Evolutionary conservation across 2,888 invertebrate genomes (phyloP), one percentile per base, ranked within the genome.

Genomic region (Papilio protenor): DNA sequence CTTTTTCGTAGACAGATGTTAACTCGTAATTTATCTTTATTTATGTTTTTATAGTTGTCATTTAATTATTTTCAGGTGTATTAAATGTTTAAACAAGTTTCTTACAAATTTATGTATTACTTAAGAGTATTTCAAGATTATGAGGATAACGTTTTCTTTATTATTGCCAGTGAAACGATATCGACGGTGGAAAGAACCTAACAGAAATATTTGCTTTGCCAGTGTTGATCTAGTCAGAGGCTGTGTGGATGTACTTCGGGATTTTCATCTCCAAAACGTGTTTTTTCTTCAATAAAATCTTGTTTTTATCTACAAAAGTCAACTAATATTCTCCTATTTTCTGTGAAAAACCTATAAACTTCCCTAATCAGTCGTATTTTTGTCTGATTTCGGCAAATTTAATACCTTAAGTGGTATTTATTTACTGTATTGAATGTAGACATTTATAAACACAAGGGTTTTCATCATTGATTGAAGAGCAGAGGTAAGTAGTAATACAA

Each of bases 1-100:
- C 85, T 89, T 91, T 89, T 80, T 79, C 14, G 73, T 73, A 80
- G 81, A 76, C 81, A 75, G 79, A 73, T 80, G 52, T 76, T 64
- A 69, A 57, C 55, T 55, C 70, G 27, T 55, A 79, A 55, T 66
- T 70, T 27, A 23, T 23, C 8, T 11, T 21, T 49, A 40, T 40
- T 40, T 40, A 40, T 40, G 33, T 10, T 21, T 45, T 69, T 21
- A 69, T 69, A 45, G n/a, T 21, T 21, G 4, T 69, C 21, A 11
- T 4, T 12, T 21, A 6, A 45, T 1, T 1, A 69, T 45, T 69
- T 45, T 69, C 2, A 18, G 0, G 21, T 1, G n/a, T 69, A 0
- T 12, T 10, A 12, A 69, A 69, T 61, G 5, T 21, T n/a, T 69
- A n/a, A 14, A 69, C 45, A 21, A 14, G 21, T 69, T n/a, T 45